phyloP scores from a whole-genome alignment of 2,113 vertebrate species.

The Apteryx mantelli region DNA sequence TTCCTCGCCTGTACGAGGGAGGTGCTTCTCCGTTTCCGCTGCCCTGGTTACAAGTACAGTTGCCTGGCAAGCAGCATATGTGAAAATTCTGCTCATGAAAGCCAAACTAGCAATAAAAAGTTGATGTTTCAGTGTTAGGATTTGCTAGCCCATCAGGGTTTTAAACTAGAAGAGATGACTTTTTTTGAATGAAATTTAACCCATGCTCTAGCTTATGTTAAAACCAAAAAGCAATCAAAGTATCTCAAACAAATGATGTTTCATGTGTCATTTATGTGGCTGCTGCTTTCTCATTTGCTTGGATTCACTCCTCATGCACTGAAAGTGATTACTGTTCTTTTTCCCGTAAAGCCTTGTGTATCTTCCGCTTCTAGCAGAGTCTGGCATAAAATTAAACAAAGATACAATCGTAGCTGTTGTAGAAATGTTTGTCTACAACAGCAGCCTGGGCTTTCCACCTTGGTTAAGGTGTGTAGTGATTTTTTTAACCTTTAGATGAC shows the following conservation, averaged over 20 bases:
- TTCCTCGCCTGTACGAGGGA: neutral
- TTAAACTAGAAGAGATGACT: neutral
- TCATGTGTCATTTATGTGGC: neutral
- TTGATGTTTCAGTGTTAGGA: neutral
- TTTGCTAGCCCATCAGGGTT: neutral
- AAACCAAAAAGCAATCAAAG: neutral
- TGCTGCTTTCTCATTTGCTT: neutral
- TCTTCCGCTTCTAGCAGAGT: neutral
- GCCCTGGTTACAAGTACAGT: neutral
- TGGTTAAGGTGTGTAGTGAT: neutral
- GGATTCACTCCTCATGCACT: neutral
- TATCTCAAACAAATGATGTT: neutral
- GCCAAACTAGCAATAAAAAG: neutral
- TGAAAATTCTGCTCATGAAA: neutral
- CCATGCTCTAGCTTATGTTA: neutral
- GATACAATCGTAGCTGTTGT: neutral
- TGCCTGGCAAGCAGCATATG: neutral
- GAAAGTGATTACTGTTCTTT: neutral
- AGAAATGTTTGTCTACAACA: neutral
- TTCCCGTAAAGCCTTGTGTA: neutral
- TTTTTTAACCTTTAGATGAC: slow-evolving; percentile 38
- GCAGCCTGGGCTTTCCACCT: neutral
- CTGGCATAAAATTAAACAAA: neutral
- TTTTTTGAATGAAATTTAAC: neutral
- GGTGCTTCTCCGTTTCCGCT: neutral